Percentiles rank a stretch among this genome's conserved stretches.
Conservation (phyloP, 2,888 invertebrate species). For the Athalia cordata region DNA sequence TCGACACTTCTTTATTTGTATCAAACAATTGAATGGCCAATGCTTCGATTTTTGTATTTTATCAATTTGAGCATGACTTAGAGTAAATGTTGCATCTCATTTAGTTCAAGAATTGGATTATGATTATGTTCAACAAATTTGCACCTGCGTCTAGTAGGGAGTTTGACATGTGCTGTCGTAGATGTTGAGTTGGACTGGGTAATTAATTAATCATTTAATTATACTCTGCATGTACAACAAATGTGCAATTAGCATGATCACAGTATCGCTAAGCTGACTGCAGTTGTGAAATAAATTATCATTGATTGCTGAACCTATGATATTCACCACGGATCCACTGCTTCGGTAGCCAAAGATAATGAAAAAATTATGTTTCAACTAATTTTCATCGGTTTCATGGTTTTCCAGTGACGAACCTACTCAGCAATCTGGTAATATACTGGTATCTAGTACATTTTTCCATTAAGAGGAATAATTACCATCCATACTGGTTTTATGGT, state of each 20-base stretch:
- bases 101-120: not conserved
- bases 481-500: not conserved
- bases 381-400: too few species aligned
- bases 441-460: too few species aligned
- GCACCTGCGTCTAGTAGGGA: constrained; percentile 13
- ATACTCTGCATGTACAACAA: not conserved
- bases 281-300: constrained; percentile 1
- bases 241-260: constrained; percentile 28
- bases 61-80: constrained; percentile 17
- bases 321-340: not conserved
- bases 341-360: not conserved
- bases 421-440: too few species aligned
- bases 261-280: not conserved
- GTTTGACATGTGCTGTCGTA: not conserved
- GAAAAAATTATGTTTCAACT: too few species aligned
- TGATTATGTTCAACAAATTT: constrained; percentile 19
- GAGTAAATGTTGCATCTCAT: not conserved
- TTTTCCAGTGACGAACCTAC: too few species aligned
- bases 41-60: not conserved
- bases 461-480: too few species aligned
- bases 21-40: not conserved
- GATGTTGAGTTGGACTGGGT: not conserved
- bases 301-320: not conserved
- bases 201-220: not conserved
- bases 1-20: too few species aligned